Conservation (phyloP, 2,888 invertebrate genomes). For the Lepas anatifera region DNA sequence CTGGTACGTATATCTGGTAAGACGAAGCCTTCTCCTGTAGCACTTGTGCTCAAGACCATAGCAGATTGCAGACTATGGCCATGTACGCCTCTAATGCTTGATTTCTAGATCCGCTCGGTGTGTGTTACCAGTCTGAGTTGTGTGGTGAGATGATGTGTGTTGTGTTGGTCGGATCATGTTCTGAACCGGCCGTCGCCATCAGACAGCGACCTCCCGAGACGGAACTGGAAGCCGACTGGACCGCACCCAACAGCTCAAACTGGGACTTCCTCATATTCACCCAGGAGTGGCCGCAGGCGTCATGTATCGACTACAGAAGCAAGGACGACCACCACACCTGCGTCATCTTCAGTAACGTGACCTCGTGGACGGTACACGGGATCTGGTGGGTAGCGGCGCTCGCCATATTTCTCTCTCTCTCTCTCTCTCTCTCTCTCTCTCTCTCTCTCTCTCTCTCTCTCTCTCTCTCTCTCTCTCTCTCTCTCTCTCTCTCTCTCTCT, state of each 20-base stretch:
- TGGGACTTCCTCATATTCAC: slow-evolving; percentile 70
- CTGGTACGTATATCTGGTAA: too few species aligned
- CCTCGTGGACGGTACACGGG: slow-evolving; percentile 63
- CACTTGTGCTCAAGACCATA: too few species aligned
- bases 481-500: neutral
- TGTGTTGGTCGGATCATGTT: neutral
- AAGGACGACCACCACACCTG: slow-evolving; percentile 47
- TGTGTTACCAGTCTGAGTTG: neutral
- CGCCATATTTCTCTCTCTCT: neutral
- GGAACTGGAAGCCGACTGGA: neutral
- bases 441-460: neutral
- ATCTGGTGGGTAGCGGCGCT: neutral
- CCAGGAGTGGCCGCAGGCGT: slow-evolving; percentile 63
- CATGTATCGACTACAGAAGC: slow-evolving; percentile 58
- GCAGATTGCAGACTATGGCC: too few species aligned
- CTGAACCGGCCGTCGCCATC: neutral
- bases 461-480: neutral
- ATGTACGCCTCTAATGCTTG: neutral
- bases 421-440: slow-evolving; percentile 10
- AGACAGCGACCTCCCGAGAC: too few species aligned
- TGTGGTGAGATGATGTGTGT: neutral
- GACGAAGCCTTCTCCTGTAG: too few species aligned
- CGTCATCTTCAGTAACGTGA: slow-evolving; percentile 44
- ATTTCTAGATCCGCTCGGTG: neutral
- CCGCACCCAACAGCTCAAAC: slow-evolving; percentile 26